Evolutionary conservation across 2,888 invertebrate genomes (phyloP), one percentile per base, ranked within the genome.

Genomic region (Drosophila atripex): DNA sequence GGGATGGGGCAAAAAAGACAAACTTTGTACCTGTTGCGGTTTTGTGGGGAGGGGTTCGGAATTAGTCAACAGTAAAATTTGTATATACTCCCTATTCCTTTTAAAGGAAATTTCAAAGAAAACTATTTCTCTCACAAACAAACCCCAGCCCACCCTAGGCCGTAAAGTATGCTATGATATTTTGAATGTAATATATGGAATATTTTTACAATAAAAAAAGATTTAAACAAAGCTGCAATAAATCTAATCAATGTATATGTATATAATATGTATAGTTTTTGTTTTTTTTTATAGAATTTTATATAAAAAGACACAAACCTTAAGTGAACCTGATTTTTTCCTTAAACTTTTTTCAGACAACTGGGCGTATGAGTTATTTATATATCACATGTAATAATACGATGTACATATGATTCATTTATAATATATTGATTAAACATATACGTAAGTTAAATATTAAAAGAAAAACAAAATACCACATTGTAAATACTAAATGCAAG

Each of bases 11-110:
- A 3, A 9, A 25, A 45, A 12, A 35, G 32, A n/a, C 21, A 28
- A 9, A 47, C 46, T 47, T 25, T 39, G 25, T 28, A 56, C 56
- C 47, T 56, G 46, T 56, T 47, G 47, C 28, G 18, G 50, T 50
- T 7, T 18, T 4, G 5, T 32, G 11, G 8, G 21, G n/a, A n/a
- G 18, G 41, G 4, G 11, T 28, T 7, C 3, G 16, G 18, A 41
- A 18, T 41, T 38, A 14, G 38, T n/a, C 6, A 14, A n/a, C 6
- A 14, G 18, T 41, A 41, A 16, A 41, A 16, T 41, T 7, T 32
- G 12, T 35, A 14, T 14, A 14, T n/a, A 35, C 7, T 14, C 7
- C 14, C 12, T 32, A 12, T 5, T n/a, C 32, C 6, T 35, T 35
- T 35, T 35, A 2, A 2, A 2, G 2, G 14, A 14, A 2, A 35